Evolutionary conservation across 2,888 invertebrate genomes (phyloP), one percentile per base, ranked within the genome.

Genomic region (Ephialtes manifestator): DNA sequence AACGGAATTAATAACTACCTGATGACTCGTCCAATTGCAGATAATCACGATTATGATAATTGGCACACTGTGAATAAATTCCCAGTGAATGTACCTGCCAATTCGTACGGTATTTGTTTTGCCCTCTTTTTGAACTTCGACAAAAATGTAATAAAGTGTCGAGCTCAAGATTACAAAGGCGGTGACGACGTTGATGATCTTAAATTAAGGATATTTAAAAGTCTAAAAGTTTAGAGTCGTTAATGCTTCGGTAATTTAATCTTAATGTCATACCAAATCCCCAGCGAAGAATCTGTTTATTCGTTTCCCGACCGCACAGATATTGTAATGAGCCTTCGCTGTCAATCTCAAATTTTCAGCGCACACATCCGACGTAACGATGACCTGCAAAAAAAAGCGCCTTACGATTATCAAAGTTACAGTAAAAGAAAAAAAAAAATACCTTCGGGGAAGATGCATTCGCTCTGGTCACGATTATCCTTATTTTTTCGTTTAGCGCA

Each of bases 221-320:
- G 10, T 85, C 55, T 86, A 86, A 75, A 88, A 89, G 15, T 89
- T 60, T 89, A 1, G 15, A 60, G 5, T 11, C 55, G 1, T 28
- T 1, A 13, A 58, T 58, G 24, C 28, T 2, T 13, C 0, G 11
- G 68, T 60, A 60, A 60, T 39, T 39, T 74, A 24, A 60, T 15
- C 15, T 35, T 31, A 43, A 71, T 78, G 87, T 53, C 67, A 74
- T 63, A 85, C 85, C 46, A 83, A 60, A 28, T 51, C 58, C 20
- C 43, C 70, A 58, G 46, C 58, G 51, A 74, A 84, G n/a, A 68
- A 70, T 28, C 63, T 48, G 68, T 74, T 84, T 35, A 76, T 82
- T 43, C 63, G 81, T 75, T 74, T 86, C 13, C 80, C 83, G 18
- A 80, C 53, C 55, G 68, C 80, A 28, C 83, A 87, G 24, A 79